phyloP scores from a whole-genome alignment of 1,140 invertebrate species.

The Drosophila lowei region DNA sequence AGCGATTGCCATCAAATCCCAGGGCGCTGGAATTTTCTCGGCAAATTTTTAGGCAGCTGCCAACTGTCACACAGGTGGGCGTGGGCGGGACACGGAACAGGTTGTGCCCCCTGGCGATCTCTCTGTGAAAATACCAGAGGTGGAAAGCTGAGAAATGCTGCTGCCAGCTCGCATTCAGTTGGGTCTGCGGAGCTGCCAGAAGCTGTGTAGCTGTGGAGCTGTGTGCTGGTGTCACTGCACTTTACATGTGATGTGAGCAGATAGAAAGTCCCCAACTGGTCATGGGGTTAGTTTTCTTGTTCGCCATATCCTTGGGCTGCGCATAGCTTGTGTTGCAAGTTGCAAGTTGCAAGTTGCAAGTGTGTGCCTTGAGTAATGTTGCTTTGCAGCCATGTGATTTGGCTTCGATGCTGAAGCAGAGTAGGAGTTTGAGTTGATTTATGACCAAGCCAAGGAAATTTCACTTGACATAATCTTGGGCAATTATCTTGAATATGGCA shows the following conservation, averaged over 20 bases:
- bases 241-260: constrained; percentile 41
- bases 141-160: constrained; percentile 20
- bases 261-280: constrained; percentile 46
- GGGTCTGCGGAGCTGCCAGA: constrained; percentile 48
- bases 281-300: constrained; percentile 47
- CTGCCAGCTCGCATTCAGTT: constrained; percentile 51
- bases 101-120: constrained; percentile 52
- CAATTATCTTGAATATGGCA: constrained; percentile 54
- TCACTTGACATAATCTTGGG: constrained; percentile 46
- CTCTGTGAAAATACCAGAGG: constrained; percentile 1
- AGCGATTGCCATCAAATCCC: constrained; percentile 72
- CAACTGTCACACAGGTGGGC: constrained; percentile 68
- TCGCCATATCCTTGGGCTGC: constrained; percentile 21
- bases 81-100: constrained; percentile 23
- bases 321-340: constrained; percentile 21
- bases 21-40: constrained; percentile 57
- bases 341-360: constrained; percentile 21
- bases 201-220: constrained; percentile 7
- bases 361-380: constrained; percentile 57
- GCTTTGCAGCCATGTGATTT: constrained; percentile 30
- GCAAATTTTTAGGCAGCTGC: constrained; percentile 76
- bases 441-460: constrained; percentile 42
- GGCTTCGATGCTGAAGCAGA: constrained; percentile 20
- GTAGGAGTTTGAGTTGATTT: constrained; percentile 36
- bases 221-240: constrained; percentile 31